Evolutionary conservation across 2,113 vertebrate species (phyloP).

Genomic region (Paedocypris sp.): DNA sequence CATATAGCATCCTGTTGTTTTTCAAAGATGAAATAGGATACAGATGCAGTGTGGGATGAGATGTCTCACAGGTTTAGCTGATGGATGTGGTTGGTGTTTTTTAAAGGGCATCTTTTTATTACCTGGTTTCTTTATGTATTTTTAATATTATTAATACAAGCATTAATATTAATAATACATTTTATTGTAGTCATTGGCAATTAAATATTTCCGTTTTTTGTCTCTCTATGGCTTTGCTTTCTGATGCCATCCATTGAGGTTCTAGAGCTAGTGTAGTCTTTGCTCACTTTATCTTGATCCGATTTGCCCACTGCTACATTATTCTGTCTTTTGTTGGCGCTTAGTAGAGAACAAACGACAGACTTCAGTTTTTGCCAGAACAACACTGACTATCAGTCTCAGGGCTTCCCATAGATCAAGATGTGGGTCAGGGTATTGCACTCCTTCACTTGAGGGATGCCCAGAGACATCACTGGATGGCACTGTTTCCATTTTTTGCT

Average conservation of each 20-base stretch:
- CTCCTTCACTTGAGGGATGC: constrained; percentile 75
- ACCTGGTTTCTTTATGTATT: too few relatives aligned
- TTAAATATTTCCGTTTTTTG: too few relatives aligned
- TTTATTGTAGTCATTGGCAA: too few relatives aligned
- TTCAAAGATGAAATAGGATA: too few relatives aligned
- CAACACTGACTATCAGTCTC: constrained; percentile 14
- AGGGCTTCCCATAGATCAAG: constrained; percentile 1
- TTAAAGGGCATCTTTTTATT: too few relatives aligned
- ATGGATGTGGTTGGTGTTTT: too few relatives aligned
- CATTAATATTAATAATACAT: too few relatives aligned
- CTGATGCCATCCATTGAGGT: neutral
- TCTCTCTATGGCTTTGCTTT: too few relatives aligned
- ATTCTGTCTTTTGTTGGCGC: neutral
- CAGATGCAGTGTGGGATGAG: too few relatives aligned
- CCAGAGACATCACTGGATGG: constrained; percentile 97
- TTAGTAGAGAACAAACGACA: constrained; percentile 7
- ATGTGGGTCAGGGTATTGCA: constrained; percentile 32
- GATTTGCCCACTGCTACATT: constrained; percentile 7
- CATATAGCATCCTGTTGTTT: too few relatives aligned
- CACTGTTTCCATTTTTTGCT: constrained; percentile 98
- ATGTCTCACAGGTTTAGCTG: too few relatives aligned
- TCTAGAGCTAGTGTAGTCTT: neutral
- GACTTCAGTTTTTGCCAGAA: constrained; percentile 1
- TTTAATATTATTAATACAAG: too few relatives aligned
- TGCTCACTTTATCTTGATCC: neutral